Evolutionary conservation across 2,888 invertebrate genomes (phyloP), one percentile per base, ranked within the genome.

Genomic region (Dasypogon diadema): DNA sequence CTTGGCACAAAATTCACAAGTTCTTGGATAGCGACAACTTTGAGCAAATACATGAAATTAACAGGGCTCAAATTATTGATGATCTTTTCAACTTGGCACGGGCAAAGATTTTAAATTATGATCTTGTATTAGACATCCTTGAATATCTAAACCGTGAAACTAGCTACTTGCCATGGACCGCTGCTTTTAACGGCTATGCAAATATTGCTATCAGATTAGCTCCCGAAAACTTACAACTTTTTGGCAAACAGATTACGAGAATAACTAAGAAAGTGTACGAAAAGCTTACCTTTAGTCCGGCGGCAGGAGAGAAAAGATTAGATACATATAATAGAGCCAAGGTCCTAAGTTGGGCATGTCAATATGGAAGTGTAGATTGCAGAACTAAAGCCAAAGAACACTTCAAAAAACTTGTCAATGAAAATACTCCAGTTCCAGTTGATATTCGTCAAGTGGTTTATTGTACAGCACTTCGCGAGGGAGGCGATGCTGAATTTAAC

Each of bases 31-130:
- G 48, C 3, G 34, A 60, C 0, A 24, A 30, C 21, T 68, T 51
- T 26, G 14, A 16, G n/a, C n/a, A 26, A 0, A 91, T 94, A 68
- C 88, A 91, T 79, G 88, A 89, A 54, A 84, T 91, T 10, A 93
- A 93, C 83, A 88, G 92, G 80, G 94, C 93, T 2, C 94, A 95
- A 86, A 88, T 92, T 22, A 89, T 97, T 10, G 93, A 96, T 81
- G 97, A 97, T 84, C 88, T 92, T 1, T 88, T 93, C 80, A 91
- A 91, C 84, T 88, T 93, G 75, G 94, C 93, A n/a, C 88, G 92
- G 60, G 89, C 90, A n/a, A 89, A 90, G 1, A 80, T 88, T 21
- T 85, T 92, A 77, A 81, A 84, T 0, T 93, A 93, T 81, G 83
- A 84, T 0, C 84, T 88, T n/a, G 90, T 92, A 0, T 88, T 96